These are phyloP conservation scores for Caprella mutica DNA, from an alignment of 2,888 invertebrate genomes.

Conservation along the genomic window DNA sequence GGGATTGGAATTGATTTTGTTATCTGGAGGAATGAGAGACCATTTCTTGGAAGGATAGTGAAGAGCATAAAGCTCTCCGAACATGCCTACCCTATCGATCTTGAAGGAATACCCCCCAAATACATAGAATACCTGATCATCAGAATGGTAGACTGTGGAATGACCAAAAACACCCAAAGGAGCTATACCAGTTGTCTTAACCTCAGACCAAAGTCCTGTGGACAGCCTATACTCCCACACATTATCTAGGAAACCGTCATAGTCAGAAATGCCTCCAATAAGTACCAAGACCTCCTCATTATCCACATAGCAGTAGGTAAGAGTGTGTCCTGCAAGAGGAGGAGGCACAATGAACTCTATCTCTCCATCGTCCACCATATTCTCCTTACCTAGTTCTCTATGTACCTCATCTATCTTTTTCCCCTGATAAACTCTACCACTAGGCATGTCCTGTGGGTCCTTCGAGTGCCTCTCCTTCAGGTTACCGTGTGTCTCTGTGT, in stretches of 20 bases:
- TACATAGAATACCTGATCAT: conserved; percentile 71
- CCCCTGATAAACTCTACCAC: conserved; percentile 6
- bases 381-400: no score
- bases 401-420: no score
- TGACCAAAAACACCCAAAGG: conserved; percentile 79
- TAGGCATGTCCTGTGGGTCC: conserved; percentile 5
- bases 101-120: conserved; percentile 75
- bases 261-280: conserved; percentile 64
- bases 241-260: conserved; percentile 62
- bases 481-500: neutral
- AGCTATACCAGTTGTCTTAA: conserved; percentile 58
- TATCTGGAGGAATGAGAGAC: conserved; percentile 64
- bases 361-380: no score
- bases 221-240: conserved; percentile 55
- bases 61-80: conserved; percentile 65
- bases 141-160: conserved; percentile 70
- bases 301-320: conserved; percentile 64
- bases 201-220: conserved; percentile 57
- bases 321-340: conserved; percentile 75
- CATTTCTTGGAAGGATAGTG: conserved; percentile 65
- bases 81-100: conserved; percentile 57
- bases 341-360: conserved; percentile 52
- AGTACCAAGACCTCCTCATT: conserved; percentile 60
- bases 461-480: no score
- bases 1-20: conserved; percentile 47